Base-by-base conservation (phyloP, 2,797 vertebrate genomes). In the Borostomias antarcticus region DNA sequence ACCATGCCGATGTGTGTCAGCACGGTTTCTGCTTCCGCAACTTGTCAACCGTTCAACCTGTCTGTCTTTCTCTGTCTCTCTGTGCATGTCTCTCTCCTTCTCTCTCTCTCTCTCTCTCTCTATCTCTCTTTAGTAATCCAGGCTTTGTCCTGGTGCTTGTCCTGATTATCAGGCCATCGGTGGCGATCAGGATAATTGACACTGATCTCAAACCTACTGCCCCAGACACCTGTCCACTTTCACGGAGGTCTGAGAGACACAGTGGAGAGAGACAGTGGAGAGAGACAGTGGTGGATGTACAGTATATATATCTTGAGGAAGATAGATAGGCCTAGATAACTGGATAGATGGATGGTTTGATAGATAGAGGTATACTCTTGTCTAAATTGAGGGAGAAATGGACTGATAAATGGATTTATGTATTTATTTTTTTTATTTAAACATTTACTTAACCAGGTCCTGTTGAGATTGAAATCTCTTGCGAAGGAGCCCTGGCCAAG, bases 141-240 rank as follows among this genome's bases (percentile, higher is more conserved):
- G 80, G 82, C 81, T 87, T 86, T 84, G 63, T n/a, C n/a, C 64
- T 21, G 35, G 26, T 70, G 70, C 40, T 2, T 75, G 73, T 63
- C 84, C 79, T 80, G 69, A 84, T 89, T 87, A 89, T 58, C 53
- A 66, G 73, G 65, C 69, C 82, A 78, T 89, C 85, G 85, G 73
- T 69, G 63, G 68, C 86, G 85, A 88, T 88, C 58, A 59, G 2
- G 58, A 26, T 59, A 45, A 45, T 59, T 59, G 13, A 43, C 23
- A 17, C 23, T 40, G 58, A 59, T 28, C 58, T 59, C 35, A n/a
- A 35, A 17, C n/a, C 35, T 7, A 21, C 23, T 25, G 11, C 33
- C 32, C 6, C 6, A 25, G 57, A 37, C 57, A 59, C 26, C 58
- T 59, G 58, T 59, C 23, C 37, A 15, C 43, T 15, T 2, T 28